Evolutionary conservation across 2,113 vertebrate genomes (phyloP).

Genomic region (Lucifuga dentata): DNA sequence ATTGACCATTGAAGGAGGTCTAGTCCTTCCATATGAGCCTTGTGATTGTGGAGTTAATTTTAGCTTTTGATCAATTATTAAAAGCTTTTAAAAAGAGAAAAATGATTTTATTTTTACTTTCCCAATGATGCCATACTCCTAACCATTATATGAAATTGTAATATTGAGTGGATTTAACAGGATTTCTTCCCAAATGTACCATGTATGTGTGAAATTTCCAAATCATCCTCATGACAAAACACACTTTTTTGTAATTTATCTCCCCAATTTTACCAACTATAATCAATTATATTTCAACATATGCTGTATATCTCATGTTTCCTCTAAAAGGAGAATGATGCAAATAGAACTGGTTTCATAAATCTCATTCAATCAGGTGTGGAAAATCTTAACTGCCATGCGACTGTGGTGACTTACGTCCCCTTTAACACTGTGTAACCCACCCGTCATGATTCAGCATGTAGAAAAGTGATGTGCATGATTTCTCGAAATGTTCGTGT

Average conservation of each 20-base stretch:
- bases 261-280: not conserved
- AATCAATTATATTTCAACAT: constrained; percentile 27
- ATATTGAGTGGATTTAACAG: constrained; percentile 63
- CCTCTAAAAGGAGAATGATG: not conserved
- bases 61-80: no score
- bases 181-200: constrained; percentile 19
- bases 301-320: constrained; percentile 5
- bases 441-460: constrained; percentile 50
- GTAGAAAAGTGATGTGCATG: constrained; percentile 65
- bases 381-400: constrained; percentile 53
- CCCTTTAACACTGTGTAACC: constrained; percentile 29
- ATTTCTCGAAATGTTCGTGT: constrained; percentile 42
- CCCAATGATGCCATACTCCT: constrained; percentile 42
- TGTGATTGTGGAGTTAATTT: no score
- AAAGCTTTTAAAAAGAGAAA: no score
- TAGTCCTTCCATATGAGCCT: no score
- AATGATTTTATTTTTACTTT: constrained; percentile 17
- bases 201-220: constrained; percentile 32
- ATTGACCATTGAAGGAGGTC: no score
- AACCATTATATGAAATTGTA: constrained; percentile 64
- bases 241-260: constrained; percentile 20
- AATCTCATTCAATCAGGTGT: constrained; percentile 33
- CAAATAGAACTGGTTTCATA: constrained; percentile 23
- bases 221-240: not conserved
- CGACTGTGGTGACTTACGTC: constrained; percentile 36